Evolutionary conservation across 1,140 invertebrate genomes (phyloP), one percentile per base, ranked within the genome.

Genomic region (Pteromalus puparum): DNA sequence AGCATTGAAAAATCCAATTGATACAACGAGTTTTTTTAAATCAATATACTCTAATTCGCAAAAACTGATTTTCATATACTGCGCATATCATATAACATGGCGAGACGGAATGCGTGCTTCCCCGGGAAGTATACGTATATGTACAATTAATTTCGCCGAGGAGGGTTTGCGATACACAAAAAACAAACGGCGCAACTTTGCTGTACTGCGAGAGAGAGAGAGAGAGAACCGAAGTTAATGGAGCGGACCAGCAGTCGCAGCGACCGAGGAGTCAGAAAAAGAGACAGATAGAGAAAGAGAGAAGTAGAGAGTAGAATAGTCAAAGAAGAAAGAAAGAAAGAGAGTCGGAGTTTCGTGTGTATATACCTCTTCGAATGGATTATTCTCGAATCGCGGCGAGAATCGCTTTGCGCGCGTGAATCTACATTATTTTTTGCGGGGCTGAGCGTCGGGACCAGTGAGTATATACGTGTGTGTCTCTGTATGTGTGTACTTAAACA

Each of bases 181-280:
- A 34, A 72, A 77, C 61, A 53, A 38, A 21, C 53, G 90, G 65
- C 65, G 65, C 65, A 93, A 92, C 91, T 91, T 91, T 90, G 91
- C 91, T 92, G 92, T 91, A 92, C 91, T 92, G 92, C 74, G 85
- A 90, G 30, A 34, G 30, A 34, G 3, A 34, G 30, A 34, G 30
- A 34, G 6, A 34, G 30, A 34, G 85, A 90, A 90, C 91, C 91
- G 91, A 93, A 91, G 90, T 89, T 93, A 91, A 92, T 92, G 92
- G 90, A 90, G 86, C 89, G 92, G 92, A 93, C 92, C 92, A 93
- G 91, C 92, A 93, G 92, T 91, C 91, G 90, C 88, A 91, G 90
- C 87, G 87, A 89, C 91, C 87, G 88, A 88, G 80, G 30, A 76
- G 67, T 76, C 21, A 74, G n/a, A 75, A 28, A n/a, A 1, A 30